Base-by-base conservation (phyloP, 2,888 invertebrate species). In the Stratiomys singularior region DNA sequence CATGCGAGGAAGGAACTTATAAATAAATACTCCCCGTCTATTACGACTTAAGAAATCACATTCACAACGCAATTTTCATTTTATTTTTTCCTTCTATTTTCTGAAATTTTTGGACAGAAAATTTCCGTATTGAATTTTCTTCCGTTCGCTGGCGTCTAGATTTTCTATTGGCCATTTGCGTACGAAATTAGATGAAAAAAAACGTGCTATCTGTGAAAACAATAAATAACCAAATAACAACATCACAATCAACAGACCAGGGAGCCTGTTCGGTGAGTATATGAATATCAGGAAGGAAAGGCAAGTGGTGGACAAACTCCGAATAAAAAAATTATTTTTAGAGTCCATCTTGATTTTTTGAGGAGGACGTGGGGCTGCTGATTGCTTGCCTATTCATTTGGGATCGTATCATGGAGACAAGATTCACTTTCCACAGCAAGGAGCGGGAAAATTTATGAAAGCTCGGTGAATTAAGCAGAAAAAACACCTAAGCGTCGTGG, bases 101-200 rank as follows among this genome's bases (percentile, higher is more conserved):
- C 15, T n/a, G 7, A 52, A 52, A 52, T 52, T 52, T 52, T 52
- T 52, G 52, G 52, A 52, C 52, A 4, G 52, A 52, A 52, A 52
- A 52, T 52, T 52, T 52, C 52, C 52, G 18, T 52, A 13, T 15
- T 52, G 37, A 52, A 52, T 52, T 52, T 52, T n/a, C 52, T n/a
- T 52, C 18, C 52, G 52, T n/a, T 52, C n/a, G 15, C 7, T 18
- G 52, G 52, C n/a, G 18, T n/a, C 15, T 4, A 18, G 52, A 37
- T 37, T 37, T 9, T 3, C 15, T 52, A 25, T 60, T 60, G 23
- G 58, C 25, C 58, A 60, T 60, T 60, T 60, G 25, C 58, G 58
- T 60, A 60, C 58, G 58, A 25, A 60, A 60, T 60, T 60, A 60
- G 58, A 60, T 60, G 58, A 60, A 60, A 60, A 56, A 44, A 18